Evolutionary conservation across 2,113 vertebrate genomes (phyloP).

Genomic region (Pardalotus punctatus): DNA sequence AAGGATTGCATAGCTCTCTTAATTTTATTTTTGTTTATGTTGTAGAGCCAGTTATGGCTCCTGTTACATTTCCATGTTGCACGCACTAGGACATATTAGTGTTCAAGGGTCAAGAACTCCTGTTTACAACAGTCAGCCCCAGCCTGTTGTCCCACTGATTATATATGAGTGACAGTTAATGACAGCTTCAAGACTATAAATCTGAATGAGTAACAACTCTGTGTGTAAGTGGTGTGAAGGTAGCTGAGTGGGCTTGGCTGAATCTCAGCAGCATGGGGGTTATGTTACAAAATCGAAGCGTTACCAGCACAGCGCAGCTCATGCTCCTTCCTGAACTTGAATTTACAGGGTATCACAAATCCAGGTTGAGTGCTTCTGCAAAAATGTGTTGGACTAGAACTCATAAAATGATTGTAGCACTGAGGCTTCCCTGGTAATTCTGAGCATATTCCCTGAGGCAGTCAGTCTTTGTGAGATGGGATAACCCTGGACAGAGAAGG

Average conservation of each 20-base stretch:
- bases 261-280: neutral
- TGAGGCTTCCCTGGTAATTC: neutral
- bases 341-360: neutral
- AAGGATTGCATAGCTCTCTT: slow-evolving; percentile 38
- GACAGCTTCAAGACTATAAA: neutral
- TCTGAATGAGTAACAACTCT: neutral
- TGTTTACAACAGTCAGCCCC: neutral
- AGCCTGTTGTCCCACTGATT: neutral
- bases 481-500: neutral
- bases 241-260: neutral
- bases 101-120: neutral
- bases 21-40: slow-evolving; percentile 42
- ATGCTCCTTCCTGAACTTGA: neutral
- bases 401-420: neutral
- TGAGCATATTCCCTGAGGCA: neutral
- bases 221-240: neutral
- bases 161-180: neutral
- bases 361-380: neutral
- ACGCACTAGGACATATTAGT: neutral
- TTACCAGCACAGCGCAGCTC: neutral
- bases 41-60: neutral
- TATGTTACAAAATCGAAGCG: neutral
- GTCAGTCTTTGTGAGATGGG: neutral
- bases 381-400: neutral
- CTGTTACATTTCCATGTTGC: slow-evolving; percentile 16